These are phyloP conservation scores for Apeira syringaria DNA, from an alignment of 2,888 invertebrate genomes.

Conservation along the genomic window DNA sequence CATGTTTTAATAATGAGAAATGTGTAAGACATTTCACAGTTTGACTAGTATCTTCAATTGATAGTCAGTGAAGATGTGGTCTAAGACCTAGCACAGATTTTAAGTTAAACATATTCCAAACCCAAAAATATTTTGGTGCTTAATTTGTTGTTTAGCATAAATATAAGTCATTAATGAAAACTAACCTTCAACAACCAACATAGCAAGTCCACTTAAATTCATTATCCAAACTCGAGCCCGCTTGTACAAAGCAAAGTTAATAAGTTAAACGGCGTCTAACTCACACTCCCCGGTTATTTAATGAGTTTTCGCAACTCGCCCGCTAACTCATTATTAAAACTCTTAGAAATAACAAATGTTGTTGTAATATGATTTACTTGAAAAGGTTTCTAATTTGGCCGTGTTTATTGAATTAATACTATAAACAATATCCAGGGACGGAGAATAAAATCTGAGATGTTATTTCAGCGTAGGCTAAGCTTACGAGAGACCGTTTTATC, in stretches of 20 bases:
- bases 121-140: too few relatives aligned
- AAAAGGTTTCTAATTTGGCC: constrained; percentile 17
- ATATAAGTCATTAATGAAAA: too few relatives aligned
- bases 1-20: too few relatives aligned
- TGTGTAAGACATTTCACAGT: too few relatives aligned
- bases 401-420: constrained; percentile 20
- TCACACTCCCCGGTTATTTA: constrained; percentile 7
- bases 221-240: not conserved
- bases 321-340: constrained; percentile 14
- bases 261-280: constrained; percentile 6
- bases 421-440: constrained; percentile 12
- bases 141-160: too few relatives aligned
- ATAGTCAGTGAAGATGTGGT: too few relatives aligned
- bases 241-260: not conserved
- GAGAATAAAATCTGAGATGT: constrained; percentile 6
- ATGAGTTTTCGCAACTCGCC: constrained; percentile 12
- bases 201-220: not conserved
- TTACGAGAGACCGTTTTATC: constrained; percentile 2
- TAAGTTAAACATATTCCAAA: too few relatives aligned
- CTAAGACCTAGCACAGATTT: too few relatives aligned
- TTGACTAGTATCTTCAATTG: too few relatives aligned
- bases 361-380: constrained; percentile 15
- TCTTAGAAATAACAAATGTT: constrained; percentile 14
- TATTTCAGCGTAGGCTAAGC: constrained; percentile 12
- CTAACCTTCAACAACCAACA: constrained; percentile 3